phyloP scores from a whole-genome alignment of 2,797 vertebrate species.

The Myotis planiceps region DNA sequence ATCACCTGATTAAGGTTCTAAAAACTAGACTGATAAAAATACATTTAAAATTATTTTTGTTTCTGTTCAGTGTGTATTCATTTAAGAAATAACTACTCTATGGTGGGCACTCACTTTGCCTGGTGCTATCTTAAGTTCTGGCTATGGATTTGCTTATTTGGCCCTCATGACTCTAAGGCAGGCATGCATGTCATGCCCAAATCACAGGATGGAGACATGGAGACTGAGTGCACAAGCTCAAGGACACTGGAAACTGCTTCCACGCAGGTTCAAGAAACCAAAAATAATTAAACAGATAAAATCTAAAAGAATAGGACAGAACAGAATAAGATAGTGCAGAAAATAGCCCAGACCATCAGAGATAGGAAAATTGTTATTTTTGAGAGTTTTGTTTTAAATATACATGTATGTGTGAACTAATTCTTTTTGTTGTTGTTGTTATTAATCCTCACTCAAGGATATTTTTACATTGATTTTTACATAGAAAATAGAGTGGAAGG shows the following conservation, averaged over 20 bases:
- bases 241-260: not conserved
- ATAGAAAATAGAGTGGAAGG: no score
- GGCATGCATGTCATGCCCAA: not conserved
- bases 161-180: not conserved
- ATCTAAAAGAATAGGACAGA: not conserved
- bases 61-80: not conserved
- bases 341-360: not conserved
- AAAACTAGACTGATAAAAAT: not conserved
- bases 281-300: not conserved
- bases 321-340: not conserved
- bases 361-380: not conserved
- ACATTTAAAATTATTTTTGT: not conserved
- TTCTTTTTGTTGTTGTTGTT: not conserved
- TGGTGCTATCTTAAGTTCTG: not conserved
- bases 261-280: not conserved
- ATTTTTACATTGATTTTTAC: no score
- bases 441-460: no score
- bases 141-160: not conserved
- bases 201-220: not conserved
- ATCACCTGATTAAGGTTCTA: not conserved
- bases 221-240: not conserved
- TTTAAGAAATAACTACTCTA: not conserved
- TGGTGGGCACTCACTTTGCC: not conserved
- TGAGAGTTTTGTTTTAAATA: not conserved
- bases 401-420: not conserved